Base-by-base conservation (phyloP, 2,888 invertebrate genomes). In the Morpho deidamia region DNA sequence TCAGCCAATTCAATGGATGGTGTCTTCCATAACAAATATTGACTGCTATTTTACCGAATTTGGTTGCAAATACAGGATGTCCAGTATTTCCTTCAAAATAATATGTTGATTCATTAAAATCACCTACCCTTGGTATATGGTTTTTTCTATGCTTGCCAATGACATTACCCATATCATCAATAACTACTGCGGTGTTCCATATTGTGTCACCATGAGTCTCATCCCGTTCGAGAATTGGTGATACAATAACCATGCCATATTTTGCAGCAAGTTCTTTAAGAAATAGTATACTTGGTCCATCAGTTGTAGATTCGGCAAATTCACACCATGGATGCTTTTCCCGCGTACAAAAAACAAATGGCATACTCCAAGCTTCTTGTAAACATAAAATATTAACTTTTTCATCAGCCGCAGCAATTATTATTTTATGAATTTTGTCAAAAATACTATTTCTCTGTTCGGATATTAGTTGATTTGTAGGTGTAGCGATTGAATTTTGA, bases 341-440 rank as follows among this genome's bases (percentile, higher is more conserved):
- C 55, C 99, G 92, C 0, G 99, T 99, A 77, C 99, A 99, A 86
- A 99, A 99, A 0, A 96, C 97, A 89, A 99, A 99, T 0, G 99
- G 99, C 99, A 99, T 99, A 44, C 94, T 94, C 99, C 99, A 99
- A 2, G 98, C 96, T 88, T 99, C 99, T 85, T 99, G 99, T 57
- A 99, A 92, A 73, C 99, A 98, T 48, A 99, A 74, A 23, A 99
- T 89, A 76, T 99, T 99, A 37, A 97, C 97, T 1, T 93, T 93
- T 68, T 93, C 94, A 33, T 78, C 74, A 0, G 94, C 95, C 1
- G 99, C 99, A 8, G 93, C 90, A 51, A 93, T 91, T 32, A 97
- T 92, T n/a, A 97, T 94, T 46, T 90, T 89, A 41, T 85, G 82
- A 10, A 98, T 92, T 76, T 97, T 93, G 51, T 92, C 83, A 78